Evolutionary conservation across 2,888 invertebrate genomes (phyloP).

Genomic region (Ophion obscuratus): DNA sequence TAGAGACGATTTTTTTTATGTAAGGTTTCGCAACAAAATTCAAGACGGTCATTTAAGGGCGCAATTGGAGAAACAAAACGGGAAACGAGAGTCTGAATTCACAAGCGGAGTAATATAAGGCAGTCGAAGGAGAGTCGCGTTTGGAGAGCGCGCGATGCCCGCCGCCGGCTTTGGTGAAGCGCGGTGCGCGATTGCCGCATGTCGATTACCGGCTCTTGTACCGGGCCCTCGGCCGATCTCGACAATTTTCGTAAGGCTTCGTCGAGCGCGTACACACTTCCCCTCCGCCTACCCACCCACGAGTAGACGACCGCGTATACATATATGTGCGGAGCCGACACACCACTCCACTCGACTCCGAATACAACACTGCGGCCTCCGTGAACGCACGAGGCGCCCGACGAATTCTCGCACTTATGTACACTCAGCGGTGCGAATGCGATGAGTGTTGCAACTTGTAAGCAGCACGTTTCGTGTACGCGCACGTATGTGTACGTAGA

Average conservation of each 20-base stretch:
- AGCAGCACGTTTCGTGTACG: background rate
- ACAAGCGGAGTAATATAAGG: too few relatives aligned
- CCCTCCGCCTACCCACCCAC: slow-evolving; percentile 1
- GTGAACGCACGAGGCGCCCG: slow-evolving; percentile 9
- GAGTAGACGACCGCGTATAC: slow-evolving; percentile 12
- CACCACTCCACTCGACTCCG: background rate
- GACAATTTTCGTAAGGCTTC: slow-evolving; percentile 69
- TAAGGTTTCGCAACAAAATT: too few relatives aligned
- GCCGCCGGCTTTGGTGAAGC: slow-evolving; percentile 55
- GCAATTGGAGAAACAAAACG: too few relatives aligned
- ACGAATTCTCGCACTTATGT: slow-evolving; percentile 45
- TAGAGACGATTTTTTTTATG: too few relatives aligned
- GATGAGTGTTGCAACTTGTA: slow-evolving; percentile 3
- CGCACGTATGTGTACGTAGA: too few relatives aligned
- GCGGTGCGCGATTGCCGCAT: slow-evolving; percentile 65
- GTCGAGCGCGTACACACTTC: slow-evolving; percentile 1
- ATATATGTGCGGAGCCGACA: background rate
- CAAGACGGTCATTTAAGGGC: too few relatives aligned
- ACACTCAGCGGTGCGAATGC: slow-evolving; percentile 44
- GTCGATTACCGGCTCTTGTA: slow-evolving; percentile 67
- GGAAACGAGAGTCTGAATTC: too few relatives aligned
- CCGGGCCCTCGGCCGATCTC: slow-evolving; percentile 72
- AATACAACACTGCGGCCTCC: slow-evolving; percentile 5
- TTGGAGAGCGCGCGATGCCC: background rate
- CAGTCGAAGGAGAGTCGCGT: too few relatives aligned